phyloP scores from a whole-genome alignment of 2,888 invertebrate genomes.

The Oxytorus armatus region DNA sequence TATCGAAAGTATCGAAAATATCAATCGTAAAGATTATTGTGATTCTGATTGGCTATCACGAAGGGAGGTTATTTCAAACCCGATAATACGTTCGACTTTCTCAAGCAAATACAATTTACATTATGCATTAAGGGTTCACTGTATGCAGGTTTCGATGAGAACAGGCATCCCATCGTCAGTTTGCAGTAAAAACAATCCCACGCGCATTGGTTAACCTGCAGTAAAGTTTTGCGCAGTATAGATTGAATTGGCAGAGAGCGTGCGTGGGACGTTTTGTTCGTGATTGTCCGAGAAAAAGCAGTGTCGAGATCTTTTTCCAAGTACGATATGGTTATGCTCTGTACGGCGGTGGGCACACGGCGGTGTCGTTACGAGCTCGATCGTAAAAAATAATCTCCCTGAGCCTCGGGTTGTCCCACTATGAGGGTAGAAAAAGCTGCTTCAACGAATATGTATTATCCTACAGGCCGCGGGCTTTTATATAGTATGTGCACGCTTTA shows the following conservation, averaged over 20 bases:
- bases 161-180: not conserved
- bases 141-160: too few species aligned
- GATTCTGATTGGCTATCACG: too few species aligned
- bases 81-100: too few species aligned
- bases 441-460: constrained; percentile 42
- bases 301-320: constrained; percentile 9
- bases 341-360: not conserved
- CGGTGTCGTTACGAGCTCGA: constrained; percentile 39
- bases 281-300: not conserved
- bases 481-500: not conserved
- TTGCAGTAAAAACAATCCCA: not conserved
- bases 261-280: constrained; percentile 5
- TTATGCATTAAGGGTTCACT: too few species aligned
- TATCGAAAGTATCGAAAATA: constrained; percentile 25
- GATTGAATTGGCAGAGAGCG: constrained; percentile 10
- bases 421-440: constrained; percentile 27
- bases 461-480: constrained; percentile 8
- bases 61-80: too few species aligned
- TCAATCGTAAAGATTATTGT: not conserved
- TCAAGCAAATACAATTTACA: too few species aligned
- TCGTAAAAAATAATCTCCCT: constrained; percentile 59
- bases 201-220: not conserved
- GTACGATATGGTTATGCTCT: not conserved
- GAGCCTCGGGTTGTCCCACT: constrained; percentile 15
- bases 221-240: constrained; percentile 16